Percentiles rank a stretch among this genome's conserved stretches.
Evolutionary conservation across 2,113 vertebrate species (phyloP).

Genomic region (Spermophilus dauricus): DNA sequence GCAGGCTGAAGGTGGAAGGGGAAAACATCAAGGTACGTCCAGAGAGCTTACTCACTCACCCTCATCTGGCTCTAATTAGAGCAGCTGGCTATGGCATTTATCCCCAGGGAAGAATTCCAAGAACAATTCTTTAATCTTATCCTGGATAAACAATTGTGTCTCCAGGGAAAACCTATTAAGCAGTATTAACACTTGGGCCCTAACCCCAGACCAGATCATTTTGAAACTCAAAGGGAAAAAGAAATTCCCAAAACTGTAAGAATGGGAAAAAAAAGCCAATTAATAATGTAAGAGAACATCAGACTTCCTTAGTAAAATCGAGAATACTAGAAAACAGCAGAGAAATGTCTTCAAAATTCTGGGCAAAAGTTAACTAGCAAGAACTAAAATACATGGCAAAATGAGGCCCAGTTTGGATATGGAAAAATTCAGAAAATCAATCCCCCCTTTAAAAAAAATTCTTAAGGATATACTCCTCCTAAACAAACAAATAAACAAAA

Average conservation of each 20-base stretch:
- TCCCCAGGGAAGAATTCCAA: not conserved
- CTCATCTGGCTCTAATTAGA: not conserved
- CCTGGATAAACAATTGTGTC: not conserved
- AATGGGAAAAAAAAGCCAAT: no score
- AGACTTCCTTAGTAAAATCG: not conserved
- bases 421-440: not conserved
- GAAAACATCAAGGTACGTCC: not conserved
- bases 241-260: not conserved
- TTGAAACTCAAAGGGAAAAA: not conserved
- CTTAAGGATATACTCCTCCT: not conserved
- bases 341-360: not conserved
- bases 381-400: not conserved
- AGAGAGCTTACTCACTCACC: not conserved
- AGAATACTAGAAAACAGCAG: not conserved
- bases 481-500: not conserved
- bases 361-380: not conserved
- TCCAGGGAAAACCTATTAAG: not conserved
- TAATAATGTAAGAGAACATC: not conserved
- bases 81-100: not conserved
- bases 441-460: not conserved
- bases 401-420: not conserved
- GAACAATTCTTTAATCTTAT: constrained; percentile 2
- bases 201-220: not conserved
- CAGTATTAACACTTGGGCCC: not conserved
- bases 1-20: not conserved